Evolutionary conservation across 2,888 invertebrate species (phyloP).

Genomic region (Euspilapteryx auroguttella): DNA sequence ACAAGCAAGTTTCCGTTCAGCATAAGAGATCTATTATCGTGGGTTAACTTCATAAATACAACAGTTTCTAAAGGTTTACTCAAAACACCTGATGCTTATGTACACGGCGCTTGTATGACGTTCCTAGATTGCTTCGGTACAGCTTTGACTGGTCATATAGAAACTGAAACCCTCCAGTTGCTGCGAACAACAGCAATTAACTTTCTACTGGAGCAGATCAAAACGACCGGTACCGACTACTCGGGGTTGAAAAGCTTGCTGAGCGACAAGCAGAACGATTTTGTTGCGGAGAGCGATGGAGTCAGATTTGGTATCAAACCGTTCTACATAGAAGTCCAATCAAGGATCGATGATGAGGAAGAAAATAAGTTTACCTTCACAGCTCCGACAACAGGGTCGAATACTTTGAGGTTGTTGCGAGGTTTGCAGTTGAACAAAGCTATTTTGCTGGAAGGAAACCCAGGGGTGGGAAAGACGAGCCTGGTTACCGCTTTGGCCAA

Average conservation of each 20-base stretch:
- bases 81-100: slow-evolving; percentile 67
- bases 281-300: slow-evolving; percentile 28
- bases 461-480: slow-evolving; percentile 98
- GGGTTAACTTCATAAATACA: slow-evolving; percentile 87
- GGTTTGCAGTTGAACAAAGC: slow-evolving; percentile 91
- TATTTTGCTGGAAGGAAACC: slow-evolving; percentile 93
- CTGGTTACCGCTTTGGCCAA: slow-evolving; percentile 88
- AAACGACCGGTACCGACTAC: slow-evolving; percentile 29
- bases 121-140: slow-evolving; percentile 91
- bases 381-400: slow-evolving; percentile 78
- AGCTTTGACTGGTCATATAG: slow-evolving; percentile 74
- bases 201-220: slow-evolving; percentile 60
- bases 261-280: slow-evolving; percentile 24
- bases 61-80: slow-evolving; percentile 43
- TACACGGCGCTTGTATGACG: slow-evolving; percentile 89
- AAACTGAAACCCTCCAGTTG: slow-evolving; percentile 41
- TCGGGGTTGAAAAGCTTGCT: slow-evolving; percentile 24
- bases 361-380: slow-evolving; percentile 67
- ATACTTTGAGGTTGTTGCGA: slow-evolving; percentile 82
- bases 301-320: slow-evolving; percentile 74
- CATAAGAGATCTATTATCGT: slow-evolving; percentile 88
- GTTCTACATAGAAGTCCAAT: slow-evolving; percentile 69
- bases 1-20: slow-evolving; percentile 82
- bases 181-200: slow-evolving; percentile 53
- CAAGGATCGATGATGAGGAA: slow-evolving; percentile 13